Evolutionary conservation across 2,797 vertebrate species (phyloP).

Genomic region (Gymnopithys bicolor): DNA sequence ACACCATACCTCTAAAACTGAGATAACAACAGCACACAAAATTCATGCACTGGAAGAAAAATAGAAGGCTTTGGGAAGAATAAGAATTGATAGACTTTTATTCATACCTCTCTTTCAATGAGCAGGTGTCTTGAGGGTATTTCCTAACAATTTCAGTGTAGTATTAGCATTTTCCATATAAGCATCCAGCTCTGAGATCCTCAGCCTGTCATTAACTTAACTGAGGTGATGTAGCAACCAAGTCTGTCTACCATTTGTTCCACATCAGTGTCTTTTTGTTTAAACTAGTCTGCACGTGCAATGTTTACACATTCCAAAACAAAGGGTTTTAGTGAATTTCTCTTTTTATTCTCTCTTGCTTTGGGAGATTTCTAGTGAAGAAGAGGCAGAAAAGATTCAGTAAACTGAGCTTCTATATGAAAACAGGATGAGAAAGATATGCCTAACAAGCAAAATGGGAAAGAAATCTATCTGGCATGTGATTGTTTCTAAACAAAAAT

Average conservation of each 20-base stretch:
- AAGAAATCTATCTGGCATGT: not conserved
- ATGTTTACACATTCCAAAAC: not conserved
- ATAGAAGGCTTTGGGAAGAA: not conserved
- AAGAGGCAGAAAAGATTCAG: not conserved
- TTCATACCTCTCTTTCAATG: not conserved
- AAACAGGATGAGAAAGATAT: not conserved
- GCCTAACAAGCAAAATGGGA: not conserved
- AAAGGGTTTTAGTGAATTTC: not conserved
- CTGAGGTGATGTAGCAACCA: not conserved
- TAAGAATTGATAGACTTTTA: not conserved
- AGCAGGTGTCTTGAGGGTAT: not conserved
- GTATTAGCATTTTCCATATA: not conserved
- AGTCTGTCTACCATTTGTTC: not conserved
- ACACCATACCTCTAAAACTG: not conserved
- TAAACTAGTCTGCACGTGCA: not conserved
- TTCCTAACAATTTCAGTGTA: not conserved
- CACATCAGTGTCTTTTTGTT: not conserved
- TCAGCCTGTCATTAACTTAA: not conserved
- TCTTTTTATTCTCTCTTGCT: not conserved
- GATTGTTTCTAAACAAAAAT: not conserved
- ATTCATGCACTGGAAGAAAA: not conserved
- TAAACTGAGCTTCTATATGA: not conserved
- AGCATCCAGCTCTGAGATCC: not conserved
- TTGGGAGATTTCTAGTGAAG: constrained; percentile 6
- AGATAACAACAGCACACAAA: not conserved